Conservation (phyloP, 2,888 invertebrate species). For the Pimpla rufipes region DNA sequence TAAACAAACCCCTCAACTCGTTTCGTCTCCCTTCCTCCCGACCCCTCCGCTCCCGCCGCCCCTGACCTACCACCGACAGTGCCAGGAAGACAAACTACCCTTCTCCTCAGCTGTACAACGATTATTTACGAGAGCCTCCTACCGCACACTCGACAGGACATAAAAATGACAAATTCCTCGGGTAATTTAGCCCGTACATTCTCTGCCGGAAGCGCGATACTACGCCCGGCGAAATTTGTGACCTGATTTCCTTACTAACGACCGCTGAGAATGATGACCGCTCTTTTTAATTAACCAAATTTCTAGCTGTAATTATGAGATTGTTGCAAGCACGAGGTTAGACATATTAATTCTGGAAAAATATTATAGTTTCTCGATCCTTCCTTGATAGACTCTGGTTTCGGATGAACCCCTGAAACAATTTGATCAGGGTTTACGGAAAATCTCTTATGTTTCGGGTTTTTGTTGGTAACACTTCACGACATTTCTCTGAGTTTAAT, state of each 20-base stretch:
- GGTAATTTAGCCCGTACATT: constrained; percentile 54
- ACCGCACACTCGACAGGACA: constrained; percentile 50
- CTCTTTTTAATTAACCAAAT: background rate
- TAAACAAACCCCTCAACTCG: constrained; percentile 56
- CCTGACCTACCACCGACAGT: constrained; percentile 45
- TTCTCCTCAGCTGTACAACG: constrained; percentile 54
- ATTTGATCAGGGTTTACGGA: no score
- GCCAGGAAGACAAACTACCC: constrained; percentile 60
- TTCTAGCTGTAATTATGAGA: background rate
- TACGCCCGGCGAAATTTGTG: background rate
- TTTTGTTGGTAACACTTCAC: no score
- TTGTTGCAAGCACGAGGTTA: no score
- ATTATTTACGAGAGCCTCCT: constrained; percentile 58
- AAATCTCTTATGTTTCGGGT: no score
- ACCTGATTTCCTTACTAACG: background rate
- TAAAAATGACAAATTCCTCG: constrained; percentile 67
- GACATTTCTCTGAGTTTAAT: no score
- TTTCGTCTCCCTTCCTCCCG: constrained; percentile 6
- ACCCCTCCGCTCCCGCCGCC: constrained; percentile 13
- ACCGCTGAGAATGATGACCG: background rate
- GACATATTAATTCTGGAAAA: no score
- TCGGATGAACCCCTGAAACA: no score
- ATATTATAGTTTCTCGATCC: no score
- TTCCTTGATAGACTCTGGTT: no score
- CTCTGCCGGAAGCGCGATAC: background rate